Base-by-base conservation (phyloP, 2,113 vertebrate genomes). In the Apteryx mantelli region DNA sequence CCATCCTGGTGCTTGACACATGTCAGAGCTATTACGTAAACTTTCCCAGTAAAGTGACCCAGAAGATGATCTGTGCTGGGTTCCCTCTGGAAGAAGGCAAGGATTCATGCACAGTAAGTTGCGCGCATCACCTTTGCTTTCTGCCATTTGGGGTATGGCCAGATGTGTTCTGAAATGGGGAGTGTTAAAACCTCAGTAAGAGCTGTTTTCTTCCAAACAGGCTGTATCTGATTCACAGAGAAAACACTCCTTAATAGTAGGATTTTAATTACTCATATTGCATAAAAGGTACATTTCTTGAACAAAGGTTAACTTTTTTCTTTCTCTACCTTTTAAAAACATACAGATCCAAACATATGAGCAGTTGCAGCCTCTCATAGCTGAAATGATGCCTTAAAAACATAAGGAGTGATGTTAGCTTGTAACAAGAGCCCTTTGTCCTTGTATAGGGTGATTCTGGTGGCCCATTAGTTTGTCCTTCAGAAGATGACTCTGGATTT, bases 51-150 rank as follows among this genome's bases (percentile, higher is more conserved):
- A 55, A 55, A 48, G 93, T 97, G 80, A 96, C 88, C 10, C 78
- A 89, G 50, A 88, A 30, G n/a, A 95, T 93, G 91, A 74, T 97
- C 36, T 98, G 97, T 95, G 97, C 97, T 48, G 96, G 97, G 64
- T 96, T 95, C 32, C 86, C 93, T 77, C 68, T 84, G 81, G 78
- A 91, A 71, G 86, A 92, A 64, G 87, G 56, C 42, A 96, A 92
- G 69, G 93, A 96, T 53, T 91, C 88, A 5, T 98, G 97, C 91
- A 91, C 86, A 68, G 97, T 98, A 95, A 95, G 96, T 65, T 61
- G 20, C 6, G 0, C 22, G 2, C 19, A 24, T 77, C 34, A 26
- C 48, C 26, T 22, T 44, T 70, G 48, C 44, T 58, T 71, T 87
- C 44, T 71, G 21, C 60, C 19, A 6, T 25, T 14, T 53, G 34